Evolutionary conservation across 2,113 vertebrate species (phyloP).

Genomic region (Numenius arquata): DNA sequence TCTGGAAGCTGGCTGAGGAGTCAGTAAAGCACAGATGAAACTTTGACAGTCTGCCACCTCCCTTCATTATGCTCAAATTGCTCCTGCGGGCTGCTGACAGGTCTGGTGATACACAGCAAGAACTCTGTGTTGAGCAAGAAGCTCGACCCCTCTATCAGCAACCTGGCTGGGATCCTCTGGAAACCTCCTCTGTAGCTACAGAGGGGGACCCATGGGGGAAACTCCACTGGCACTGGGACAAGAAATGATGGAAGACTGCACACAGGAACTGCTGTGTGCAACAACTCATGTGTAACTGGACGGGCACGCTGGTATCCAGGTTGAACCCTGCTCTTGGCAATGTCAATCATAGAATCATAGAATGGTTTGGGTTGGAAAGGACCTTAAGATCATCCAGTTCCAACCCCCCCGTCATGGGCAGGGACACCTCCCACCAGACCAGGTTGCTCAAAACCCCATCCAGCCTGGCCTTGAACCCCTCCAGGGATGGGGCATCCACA

Average conservation of each 20-base stretch:
- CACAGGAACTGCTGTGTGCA: background rate
- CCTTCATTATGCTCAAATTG: background rate
- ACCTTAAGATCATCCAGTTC: no score
- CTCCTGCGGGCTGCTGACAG: background rate
- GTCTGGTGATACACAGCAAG: background rate
- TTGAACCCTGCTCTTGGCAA: background rate
- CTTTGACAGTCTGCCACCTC: conserved; percentile 11
- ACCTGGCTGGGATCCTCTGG: background rate
- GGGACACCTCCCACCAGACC: no score
- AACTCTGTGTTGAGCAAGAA: background rate
- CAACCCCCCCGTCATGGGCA: no score
- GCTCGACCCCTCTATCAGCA: background rate
- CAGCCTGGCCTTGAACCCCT: no score
- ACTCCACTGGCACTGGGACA: background rate
- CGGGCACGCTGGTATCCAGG: fast-evolving
- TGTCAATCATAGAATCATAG: no score
- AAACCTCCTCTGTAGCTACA: background rate
- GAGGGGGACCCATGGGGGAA: background rate
- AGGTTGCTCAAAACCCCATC: no score
- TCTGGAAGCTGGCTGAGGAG: background rate
- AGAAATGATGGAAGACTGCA: background rate
- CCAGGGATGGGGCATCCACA: no score
- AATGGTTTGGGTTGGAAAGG: no score
- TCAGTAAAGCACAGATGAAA: background rate
- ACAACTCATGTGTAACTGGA: background rate